Evolutionary conservation across 2,113 vertebrate species (phyloP).

Genomic region (Trogon melanurus): DNA sequence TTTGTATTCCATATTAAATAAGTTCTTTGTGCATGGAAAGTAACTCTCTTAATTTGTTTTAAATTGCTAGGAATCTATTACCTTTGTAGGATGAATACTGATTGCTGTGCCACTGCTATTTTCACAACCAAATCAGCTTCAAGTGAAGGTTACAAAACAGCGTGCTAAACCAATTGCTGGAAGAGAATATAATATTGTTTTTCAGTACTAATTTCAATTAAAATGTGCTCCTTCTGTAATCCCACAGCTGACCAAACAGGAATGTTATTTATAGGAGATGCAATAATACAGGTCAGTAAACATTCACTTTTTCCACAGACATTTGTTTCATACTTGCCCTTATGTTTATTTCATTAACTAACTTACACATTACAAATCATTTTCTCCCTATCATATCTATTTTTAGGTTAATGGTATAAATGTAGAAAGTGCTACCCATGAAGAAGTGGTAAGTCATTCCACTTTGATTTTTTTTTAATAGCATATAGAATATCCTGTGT

Average conservation of each 20-base stretch:
- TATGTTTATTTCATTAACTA: neutral
- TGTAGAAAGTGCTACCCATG: conserved; percentile 88
- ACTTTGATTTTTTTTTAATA: neutral
- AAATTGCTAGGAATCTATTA: neutral
- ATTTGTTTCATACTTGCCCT: neutral
- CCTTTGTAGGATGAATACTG: neutral
- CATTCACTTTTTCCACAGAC: neutral
- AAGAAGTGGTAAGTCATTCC: conserved; percentile 91
- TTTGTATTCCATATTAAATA: conserved; percentile 11
- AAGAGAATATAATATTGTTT: conserved; percentile 23
- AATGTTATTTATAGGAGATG: conserved; percentile 93
- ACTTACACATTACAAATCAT: neutral
- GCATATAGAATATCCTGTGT: neutral
- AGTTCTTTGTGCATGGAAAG: neutral
- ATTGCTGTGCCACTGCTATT: neutral
- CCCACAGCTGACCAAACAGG: conserved; percentile 90
- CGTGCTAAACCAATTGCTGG: neutral
- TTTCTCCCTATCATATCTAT: neutral
- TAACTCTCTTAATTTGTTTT: conserved; percentile 20
- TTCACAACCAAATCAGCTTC: neutral
- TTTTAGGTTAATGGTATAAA: conserved; percentile 94
- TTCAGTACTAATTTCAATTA: conserved; percentile 74
- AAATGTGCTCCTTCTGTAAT: conserved; percentile 75
- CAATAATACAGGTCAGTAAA: conserved; percentile 89
- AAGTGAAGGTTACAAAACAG: neutral